phyloP scores from a whole-genome alignment of 2,888 invertebrate species.

The Amblyjoppa fuscipennis region DNA sequence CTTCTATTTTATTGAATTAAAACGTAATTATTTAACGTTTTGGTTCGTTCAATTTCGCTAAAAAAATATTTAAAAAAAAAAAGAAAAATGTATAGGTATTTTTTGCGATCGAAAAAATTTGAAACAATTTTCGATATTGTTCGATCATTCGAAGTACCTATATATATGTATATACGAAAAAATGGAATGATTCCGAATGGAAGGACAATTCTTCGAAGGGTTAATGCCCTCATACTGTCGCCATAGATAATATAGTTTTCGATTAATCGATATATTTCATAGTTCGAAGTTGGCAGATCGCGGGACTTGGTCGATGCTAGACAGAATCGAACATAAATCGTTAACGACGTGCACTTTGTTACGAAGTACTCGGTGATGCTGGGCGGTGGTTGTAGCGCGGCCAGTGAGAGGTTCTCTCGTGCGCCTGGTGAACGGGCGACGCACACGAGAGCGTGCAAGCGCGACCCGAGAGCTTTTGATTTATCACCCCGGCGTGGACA shows the following conservation, averaged over 20 bases:
- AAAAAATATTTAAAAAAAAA: too few relatives aligned
- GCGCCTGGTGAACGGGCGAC: slow-evolving; percentile 43
- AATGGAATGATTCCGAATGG: neutral
- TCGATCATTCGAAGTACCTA: too few relatives aligned
- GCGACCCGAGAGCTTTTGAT: slow-evolving; percentile 76
- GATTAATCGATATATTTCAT: slow-evolving; percentile 44
- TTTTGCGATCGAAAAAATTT: neutral
- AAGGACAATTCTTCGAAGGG: slow-evolving; percentile 1
- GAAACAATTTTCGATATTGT: neutral
- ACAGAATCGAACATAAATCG: slow-evolving; percentile 81
- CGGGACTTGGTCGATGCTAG: slow-evolving; percentile 50
- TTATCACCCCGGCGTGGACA: slow-evolving; percentile 82
- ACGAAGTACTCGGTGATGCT: slow-evolving; percentile 70
- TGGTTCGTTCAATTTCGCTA: neutral
- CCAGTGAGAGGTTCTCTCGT: slow-evolving; percentile 31
- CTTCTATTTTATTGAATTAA: neutral
- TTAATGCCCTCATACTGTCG: neutral
- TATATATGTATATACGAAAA: neutral
- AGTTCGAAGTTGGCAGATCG: slow-evolving; percentile 54
- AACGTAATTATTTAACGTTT: neutral
- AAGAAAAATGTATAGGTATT: neutral
- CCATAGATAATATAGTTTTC: slow-evolving; percentile 3
- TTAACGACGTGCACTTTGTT: slow-evolving; percentile 80
- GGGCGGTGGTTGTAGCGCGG: slow-evolving; percentile 29
- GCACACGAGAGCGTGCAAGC: slow-evolving; percentile 49